Percentiles rank a stretch among this genome's conserved stretches.
phyloP scores from a whole-genome alignment of 2,797 vertebrate genomes.

The Liparis tanakae region DNA sequence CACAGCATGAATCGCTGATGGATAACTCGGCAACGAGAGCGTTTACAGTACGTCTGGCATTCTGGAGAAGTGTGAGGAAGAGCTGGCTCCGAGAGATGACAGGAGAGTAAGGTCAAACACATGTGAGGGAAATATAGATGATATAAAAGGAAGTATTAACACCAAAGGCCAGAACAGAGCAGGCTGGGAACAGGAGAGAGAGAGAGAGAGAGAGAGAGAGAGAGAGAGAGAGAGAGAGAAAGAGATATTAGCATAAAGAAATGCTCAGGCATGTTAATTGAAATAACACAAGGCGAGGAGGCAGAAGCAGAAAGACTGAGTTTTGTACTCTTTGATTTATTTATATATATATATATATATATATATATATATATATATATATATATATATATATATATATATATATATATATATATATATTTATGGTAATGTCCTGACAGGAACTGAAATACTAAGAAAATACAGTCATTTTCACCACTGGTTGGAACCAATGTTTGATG shows the following conservation, averaged over 20 bases:
- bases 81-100: constrained; percentile 14
- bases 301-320: background rate
- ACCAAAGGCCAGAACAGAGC: constrained; percentile 16
- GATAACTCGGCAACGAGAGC: constrained; percentile 19
- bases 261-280: background rate
- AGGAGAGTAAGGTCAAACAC: constrained; percentile 10
- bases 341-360: too few relatives aligned
- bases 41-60: constrained; percentile 27
- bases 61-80: constrained; percentile 31
- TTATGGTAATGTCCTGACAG: background rate
- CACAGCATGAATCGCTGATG: constrained; percentile 32
- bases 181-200: background rate
- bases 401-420: background rate
- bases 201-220: background rate
- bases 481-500: background rate
- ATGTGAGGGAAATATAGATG: constrained; percentile 35
- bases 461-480: background rate
- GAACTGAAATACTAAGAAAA: background rate
- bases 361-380: too few relatives aligned
- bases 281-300: background rate
- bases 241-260: constrained; percentile 5
- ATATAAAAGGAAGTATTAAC: constrained; percentile 23
- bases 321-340: background rate
- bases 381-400: too few relatives aligned
- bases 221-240: too few relatives aligned